Evolutionary conservation across 1,140 invertebrate species (phyloP), one percentile per base, ranked within the genome.

Genomic region (Bombus waltoni): DNA sequence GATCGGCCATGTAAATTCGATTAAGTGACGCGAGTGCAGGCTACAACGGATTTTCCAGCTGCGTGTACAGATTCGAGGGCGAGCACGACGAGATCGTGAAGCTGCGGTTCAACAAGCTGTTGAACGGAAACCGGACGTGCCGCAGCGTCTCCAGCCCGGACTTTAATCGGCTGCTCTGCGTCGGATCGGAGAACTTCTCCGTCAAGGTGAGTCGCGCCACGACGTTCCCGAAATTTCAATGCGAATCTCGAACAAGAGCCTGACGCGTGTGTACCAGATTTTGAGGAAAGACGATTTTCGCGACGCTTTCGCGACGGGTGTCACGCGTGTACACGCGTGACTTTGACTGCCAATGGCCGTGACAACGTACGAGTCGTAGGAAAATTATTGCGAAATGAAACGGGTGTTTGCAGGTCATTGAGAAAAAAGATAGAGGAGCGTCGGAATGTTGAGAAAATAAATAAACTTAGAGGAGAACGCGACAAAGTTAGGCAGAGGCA

Each of bases 41-140:
- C 84, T 57, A 71, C 72, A 88, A 90, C 82, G 91, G 80, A 92
- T 87, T 91, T 96, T 96, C 76, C 95, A 98, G 97, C 93, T 98
- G 98, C 93, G 96, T 97, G 40, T 98, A 98, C 94, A 97, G 97
- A 57, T 98, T 98, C 91, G 97, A 98, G 95, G 98, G 97, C 1
- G 97, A 97, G 89, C 96, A 97, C 57, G 97, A 97, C 59, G 98
- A 98, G 93, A 96, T 97, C 44, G 96, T 98, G 8, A 96, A 97
- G 70, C 95, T 98, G 57, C 96, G 96, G 65, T 95, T 98, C 81
- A 96, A 96, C 38, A 96, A 96, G 81, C 95, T 98, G 1, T 95
- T 96, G 44, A 97, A 97, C 35, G 95, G 96, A 13, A 96, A 97
- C 87, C 95, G 97, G 11, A 95, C 95, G 32, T 97, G 97, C 88